A percentile compares a stretch with the other conserved stretches of the same genome.
phyloP scores from a whole-genome alignment of 2,888 invertebrate genomes.

The Microplitis deprimator region DNA sequence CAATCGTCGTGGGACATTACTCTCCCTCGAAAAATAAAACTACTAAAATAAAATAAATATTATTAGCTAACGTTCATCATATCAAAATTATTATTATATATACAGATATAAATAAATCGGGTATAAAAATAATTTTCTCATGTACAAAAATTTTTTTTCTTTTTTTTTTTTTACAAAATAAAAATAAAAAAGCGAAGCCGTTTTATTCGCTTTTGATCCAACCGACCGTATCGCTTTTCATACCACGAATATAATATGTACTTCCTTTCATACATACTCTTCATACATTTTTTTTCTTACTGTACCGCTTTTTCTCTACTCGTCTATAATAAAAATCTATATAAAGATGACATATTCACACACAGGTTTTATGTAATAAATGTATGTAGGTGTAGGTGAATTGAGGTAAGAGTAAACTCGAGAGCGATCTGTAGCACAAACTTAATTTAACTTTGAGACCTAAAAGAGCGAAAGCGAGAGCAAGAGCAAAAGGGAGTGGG shows the following conservation, averaged over 20 bases:
- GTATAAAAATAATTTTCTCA: too few relatives aligned
- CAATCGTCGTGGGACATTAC: not conserved
- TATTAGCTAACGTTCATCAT: not conserved
- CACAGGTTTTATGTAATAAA: conserved; percentile 5
- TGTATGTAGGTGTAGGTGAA: conserved; percentile 33
- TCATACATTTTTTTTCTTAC: conserved; percentile 24
- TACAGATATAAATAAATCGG: not conserved
- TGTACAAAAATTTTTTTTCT: conserved; percentile 1
- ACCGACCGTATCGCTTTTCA: conserved; percentile 19
- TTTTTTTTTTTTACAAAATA: conserved; percentile 23
- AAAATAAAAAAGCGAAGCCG: not conserved
- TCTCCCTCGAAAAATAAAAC: not conserved
- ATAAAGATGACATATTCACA: conserved; percentile 34
- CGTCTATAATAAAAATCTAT: conserved; percentile 30
- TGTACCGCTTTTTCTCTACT: not conserved
- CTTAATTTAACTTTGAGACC: conserved; percentile 51
- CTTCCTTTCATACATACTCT: conserved; percentile 24
- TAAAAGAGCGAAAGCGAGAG: not conserved
- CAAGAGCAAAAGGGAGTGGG: conserved; percentile 1
- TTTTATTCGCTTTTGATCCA: conserved; percentile 11
- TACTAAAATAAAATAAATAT: not conserved
- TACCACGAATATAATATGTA: conserved; percentile 13
- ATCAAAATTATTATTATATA: not conserved
- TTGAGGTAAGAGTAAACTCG: conserved; percentile 39
- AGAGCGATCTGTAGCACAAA: conserved; percentile 47